A percentile compares a stretch with the other conserved stretches of the same genome.
Conservation (phyloP, 2,797 vertebrate species). For the Chromis chromis region DNA sequence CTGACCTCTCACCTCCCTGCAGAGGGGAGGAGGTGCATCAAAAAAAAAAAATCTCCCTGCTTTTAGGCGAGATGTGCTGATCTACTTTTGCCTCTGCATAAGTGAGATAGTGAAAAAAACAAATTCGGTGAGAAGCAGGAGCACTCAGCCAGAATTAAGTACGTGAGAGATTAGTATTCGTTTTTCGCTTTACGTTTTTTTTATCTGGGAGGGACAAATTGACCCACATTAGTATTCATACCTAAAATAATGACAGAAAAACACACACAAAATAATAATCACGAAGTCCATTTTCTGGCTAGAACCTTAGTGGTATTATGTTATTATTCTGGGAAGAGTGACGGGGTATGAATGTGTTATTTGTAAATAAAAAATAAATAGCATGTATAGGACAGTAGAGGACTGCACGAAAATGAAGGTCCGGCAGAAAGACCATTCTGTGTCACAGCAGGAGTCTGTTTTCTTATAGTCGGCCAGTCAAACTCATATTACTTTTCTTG, state of each 20-base stretch:
- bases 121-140: slow-evolving; percentile 13
- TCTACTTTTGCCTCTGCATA: slow-evolving; percentile 15
- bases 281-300: slow-evolving; percentile 24
- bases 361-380: slow-evolving; percentile 22
- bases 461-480: slow-evolving; percentile 44
- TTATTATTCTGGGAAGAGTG: slow-evolving; percentile 11
- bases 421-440: slow-evolving; percentile 36
- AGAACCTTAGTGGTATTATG: slow-evolving; percentile 22
- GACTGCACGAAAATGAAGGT: slow-evolving; percentile 17
- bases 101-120: slow-evolving; percentile 42
- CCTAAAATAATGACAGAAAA: slow-evolving; percentile 27
- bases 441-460: slow-evolving; percentile 55
- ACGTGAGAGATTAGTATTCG: slow-evolving; percentile 30
- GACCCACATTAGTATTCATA: slow-evolving; percentile 33
- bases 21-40: slow-evolving; percentile 33
- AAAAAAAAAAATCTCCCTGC: slow-evolving; percentile 29
- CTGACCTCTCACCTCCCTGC: slow-evolving; percentile 53
- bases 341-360: slow-evolving; percentile 33
- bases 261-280: slow-evolving; percentile 21
- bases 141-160: slow-evolving; percentile 15
- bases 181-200: slow-evolving; percentile 5
- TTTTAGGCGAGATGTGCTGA: slow-evolving; percentile 25
- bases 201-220: slow-evolving; percentile 15
- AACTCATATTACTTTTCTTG: slow-evolving; percentile 46
- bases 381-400: slow-evolving; percentile 3